These are phyloP conservation scores for Dermolepida albohirtum DNA, from an alignment of 2,888 invertebrate genomes.

Conservation along the genomic window DNA sequence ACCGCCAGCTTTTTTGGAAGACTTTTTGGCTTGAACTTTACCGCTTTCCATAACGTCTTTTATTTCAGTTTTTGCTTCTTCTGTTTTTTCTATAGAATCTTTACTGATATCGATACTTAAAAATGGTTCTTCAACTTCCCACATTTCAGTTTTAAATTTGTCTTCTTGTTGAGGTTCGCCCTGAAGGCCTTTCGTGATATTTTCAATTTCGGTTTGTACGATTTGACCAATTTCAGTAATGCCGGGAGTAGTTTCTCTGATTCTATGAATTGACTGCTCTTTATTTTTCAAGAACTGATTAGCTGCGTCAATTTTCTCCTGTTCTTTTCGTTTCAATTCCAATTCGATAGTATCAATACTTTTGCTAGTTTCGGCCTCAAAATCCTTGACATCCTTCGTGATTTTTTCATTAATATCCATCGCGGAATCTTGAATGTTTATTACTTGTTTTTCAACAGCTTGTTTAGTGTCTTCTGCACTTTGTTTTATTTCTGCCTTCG, in stretches of 20 bases:
- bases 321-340: slow-evolving; percentile 11
- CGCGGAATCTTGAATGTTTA: slow-evolving; percentile 42
- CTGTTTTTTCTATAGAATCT: slow-evolving; percentile 9
- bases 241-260: not conserved
- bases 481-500: slow-evolving; percentile 28
- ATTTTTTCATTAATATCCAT: slow-evolving; percentile 48
- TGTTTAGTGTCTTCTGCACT: slow-evolving; percentile 15
- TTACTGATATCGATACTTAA: not conserved
- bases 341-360: not conserved
- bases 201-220: slow-evolving; percentile 27
- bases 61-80: slow-evolving; percentile 4
- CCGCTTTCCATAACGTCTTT: slow-evolving; percentile 15
- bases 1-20: slow-evolving; percentile 41
- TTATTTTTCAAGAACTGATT: not conserved
- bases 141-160: not conserved
- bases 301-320: not conserved
- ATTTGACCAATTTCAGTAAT: slow-evolving; percentile 20
- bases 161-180: slow-evolving; percentile 15
- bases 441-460: slow-evolving; percentile 33
- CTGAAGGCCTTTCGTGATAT: slow-evolving; percentile 28
- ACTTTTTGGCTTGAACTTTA: slow-evolving; percentile 35
- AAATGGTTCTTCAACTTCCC: not conserved
- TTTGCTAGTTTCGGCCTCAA: slow-evolving; percentile 19
- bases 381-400: slow-evolving; percentile 44
- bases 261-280: too few relatives aligned